Percentiles rank a stretch among this genome's conserved stretches.
Evolutionary conservation across 2,888 invertebrate species (phyloP).

Genomic region (Morpho deidamia): DNA sequence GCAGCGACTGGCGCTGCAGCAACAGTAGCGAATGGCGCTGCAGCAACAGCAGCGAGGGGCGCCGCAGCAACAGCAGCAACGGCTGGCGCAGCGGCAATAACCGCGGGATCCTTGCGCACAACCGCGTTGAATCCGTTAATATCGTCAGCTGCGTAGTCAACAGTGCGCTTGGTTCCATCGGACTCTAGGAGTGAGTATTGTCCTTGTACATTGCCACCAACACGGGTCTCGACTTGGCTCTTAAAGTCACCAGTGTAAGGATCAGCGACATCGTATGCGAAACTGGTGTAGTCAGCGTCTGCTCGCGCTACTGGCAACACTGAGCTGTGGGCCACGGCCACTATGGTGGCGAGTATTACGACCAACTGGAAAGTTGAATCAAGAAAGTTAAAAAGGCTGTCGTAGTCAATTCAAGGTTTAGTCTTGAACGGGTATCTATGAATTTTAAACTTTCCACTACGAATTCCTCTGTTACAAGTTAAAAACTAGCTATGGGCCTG

Average conservation of each 20-base stretch:
- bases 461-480: too few species aligned
- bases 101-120: slow-evolving; percentile 71
- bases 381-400: too few species aligned
- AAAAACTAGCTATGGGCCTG: too few species aligned
- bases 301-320: slow-evolving; percentile 64
- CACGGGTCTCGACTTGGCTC: slow-evolving; percentile 75
- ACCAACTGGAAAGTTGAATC: slow-evolving; percentile 47
- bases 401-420: too few species aligned
- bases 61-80: slow-evolving; percentile 27
- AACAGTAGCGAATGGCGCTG: slow-evolving; percentile 18
- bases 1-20: slow-evolving; percentile 28
- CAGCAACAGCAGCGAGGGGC: too few species aligned
- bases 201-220: slow-evolving; percentile 72
- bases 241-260: slow-evolving; percentile 78
- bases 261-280: slow-evolving; percentile 77
- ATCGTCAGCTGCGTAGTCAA: slow-evolving; percentile 78
- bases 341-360: slow-evolving; percentile 61
- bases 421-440: too few species aligned
- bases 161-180: slow-evolving; percentile 76
- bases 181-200: slow-evolving; percentile 76
- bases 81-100: slow-evolving; percentile 48
- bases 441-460: too few species aligned
- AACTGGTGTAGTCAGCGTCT: slow-evolving; percentile 72
- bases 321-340: slow-evolving; percentile 56
- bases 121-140: slow-evolving; percentile 79